Base-by-base conservation (phyloP, 2,113 vertebrate species). In the Xenopus borealis region DNA sequence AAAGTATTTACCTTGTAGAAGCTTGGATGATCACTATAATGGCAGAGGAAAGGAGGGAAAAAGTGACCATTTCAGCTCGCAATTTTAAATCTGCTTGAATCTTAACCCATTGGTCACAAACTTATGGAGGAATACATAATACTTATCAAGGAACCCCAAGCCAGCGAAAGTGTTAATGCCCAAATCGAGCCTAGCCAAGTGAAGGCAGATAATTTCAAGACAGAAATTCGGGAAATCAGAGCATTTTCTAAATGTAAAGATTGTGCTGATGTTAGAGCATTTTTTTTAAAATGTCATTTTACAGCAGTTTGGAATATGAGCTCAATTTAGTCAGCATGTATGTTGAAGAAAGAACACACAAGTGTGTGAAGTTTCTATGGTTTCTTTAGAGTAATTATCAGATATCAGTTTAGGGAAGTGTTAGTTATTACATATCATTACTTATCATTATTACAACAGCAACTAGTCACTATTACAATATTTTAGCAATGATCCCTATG, bases 1-100 rank as follows among this genome's bases (percentile, higher is more conserved):
- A 94, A 95, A 95, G 93, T 93, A 94, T 91, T 92, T 93, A 91
- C 90, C 89, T 92, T 91, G 80, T 86, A 87, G 72, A 89, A 91
- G 91, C 91, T 89, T 83, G 88, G 87, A 86, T 92, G 89, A 91
- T 89, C 86, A 65, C 85, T 88, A 84, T 92, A 91, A 93, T 92
- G 87, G 87, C 84, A 86, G 81, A 83, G 85, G 78, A 47, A 81
- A 89, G 79, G 84, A 86, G 81, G 66, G 59, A 69, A 70, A 27
- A 87, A 91, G 87, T 83, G 86, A 87, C 89, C 86, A 89, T 92
- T 92, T 91, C 86, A 84, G 81, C 86, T 87, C 79, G 79, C 81
- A 81, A 82, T 87, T 85, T 82, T 85, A 81, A 85, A 81, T 86
- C 80, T 78, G 75, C 87, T 84, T 83, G 44, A 61, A 20, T 40